phyloP scores from a whole-genome alignment of 2,113 vertebrate species.

The Castor canadensis region DNA sequence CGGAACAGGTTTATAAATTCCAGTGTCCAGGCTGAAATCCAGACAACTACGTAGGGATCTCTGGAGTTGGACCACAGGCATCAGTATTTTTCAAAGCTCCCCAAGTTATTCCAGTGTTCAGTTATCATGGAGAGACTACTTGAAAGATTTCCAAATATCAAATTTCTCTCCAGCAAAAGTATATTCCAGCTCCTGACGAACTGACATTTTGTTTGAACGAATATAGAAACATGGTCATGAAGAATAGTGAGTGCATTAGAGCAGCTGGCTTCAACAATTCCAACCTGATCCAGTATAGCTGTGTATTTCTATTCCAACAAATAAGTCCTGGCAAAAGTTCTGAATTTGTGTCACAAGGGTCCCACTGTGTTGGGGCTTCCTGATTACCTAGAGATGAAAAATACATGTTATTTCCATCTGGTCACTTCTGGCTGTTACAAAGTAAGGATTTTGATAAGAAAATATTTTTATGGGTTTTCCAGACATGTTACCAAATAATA shows the following conservation, averaged over 20 bases:
- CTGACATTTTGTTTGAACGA: constrained; percentile 32
- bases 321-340: neutral
- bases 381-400: neutral
- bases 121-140: neutral
- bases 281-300: neutral
- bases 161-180: neutral
- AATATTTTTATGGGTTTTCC: constrained; percentile 11
- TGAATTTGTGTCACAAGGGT: neutral
- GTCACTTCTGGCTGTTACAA: neutral
- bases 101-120: neutral
- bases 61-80: neutral
- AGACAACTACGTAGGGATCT: neutral
- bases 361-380: neutral
- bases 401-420: neutral
- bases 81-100: neutral
- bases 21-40: no score
- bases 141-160: neutral
- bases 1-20: neutral
- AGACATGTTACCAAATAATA: neutral
- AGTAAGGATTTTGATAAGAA: neutral
- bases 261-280: neutral
- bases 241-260: neutral
- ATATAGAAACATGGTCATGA: neutral
- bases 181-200: neutral
- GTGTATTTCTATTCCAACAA: neutral